These are phyloP conservation scores for Jordanella pulchra DNA, from an alignment of 2,797 vertebrate genomes.

Conservation along the genomic window DNA sequence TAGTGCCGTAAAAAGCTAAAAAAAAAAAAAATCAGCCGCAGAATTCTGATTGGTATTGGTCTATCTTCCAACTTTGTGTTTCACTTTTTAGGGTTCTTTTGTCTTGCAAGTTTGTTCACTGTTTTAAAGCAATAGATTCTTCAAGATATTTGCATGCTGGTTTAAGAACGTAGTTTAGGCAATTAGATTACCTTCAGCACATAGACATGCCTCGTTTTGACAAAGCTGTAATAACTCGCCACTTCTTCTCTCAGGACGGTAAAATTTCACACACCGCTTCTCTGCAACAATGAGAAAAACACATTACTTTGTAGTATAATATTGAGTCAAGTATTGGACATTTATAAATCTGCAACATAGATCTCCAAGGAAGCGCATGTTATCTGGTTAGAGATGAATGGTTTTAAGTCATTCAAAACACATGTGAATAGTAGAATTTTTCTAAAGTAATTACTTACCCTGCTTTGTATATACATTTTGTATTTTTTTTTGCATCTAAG, in stretches of 20 bases:
- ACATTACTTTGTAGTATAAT: neutral
- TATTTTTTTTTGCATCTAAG: neutral
- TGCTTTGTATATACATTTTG: neutral
- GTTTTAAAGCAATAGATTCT: too few species aligned
- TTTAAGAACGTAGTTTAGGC: neutral
- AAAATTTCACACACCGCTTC: constrained; percentile 78
- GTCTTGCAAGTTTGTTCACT: too few species aligned
- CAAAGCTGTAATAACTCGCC: constrained; percentile 77
- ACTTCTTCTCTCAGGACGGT: constrained; percentile 71
- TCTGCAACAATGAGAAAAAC: constrained; percentile 34
- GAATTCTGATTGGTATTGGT: neutral
- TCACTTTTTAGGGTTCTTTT: neutral
- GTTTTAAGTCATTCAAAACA: neutral
- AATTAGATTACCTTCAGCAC: constrained; percentile 80
- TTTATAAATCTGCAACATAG: neutral
- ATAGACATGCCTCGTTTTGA: constrained; percentile 68
- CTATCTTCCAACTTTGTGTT: neutral
- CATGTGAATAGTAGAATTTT: neutral
- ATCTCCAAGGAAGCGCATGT: neutral
- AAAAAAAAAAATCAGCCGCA: too few species aligned
- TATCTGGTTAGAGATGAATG: neutral
- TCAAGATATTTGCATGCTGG: too few species aligned
- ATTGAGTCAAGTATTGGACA: neutral
- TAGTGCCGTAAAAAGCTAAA: too few species aligned
- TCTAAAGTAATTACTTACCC: neutral